Percentiles rank a stretch among this genome's conserved stretches.
phyloP scores from a whole-genome alignment of 2,797 vertebrate species.

The Gobionotothen gibberifrons region DNA sequence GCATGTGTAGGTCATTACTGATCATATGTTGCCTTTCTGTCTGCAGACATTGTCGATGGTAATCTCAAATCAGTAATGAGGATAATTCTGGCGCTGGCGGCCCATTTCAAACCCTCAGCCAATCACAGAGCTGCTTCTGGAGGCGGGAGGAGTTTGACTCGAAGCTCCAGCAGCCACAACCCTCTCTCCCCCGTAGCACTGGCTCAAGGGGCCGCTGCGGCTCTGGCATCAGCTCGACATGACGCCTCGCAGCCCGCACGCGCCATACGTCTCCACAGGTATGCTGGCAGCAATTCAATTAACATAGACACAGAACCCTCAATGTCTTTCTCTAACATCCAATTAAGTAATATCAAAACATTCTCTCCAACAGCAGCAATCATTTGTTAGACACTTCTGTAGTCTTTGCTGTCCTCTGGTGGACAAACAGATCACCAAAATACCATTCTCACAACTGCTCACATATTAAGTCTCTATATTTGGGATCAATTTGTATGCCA shows the following conservation, averaged over 20 bases:
- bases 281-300: not conserved
- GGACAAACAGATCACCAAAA: conserved; percentile 26
- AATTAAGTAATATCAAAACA: not conserved
- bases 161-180: conserved; percentile 79
- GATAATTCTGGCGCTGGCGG: conserved; percentile 94
- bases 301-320: not conserved
- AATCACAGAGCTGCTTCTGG: conserved; percentile 76
- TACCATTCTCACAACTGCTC: not conserved
- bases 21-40: conserved; percentile 21
- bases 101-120: conserved; percentile 94
- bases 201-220: conserved; percentile 90
- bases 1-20: not conserved
- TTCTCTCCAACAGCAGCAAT: not conserved
- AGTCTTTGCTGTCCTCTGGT: conserved; percentile 64
- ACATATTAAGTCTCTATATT: not conserved
- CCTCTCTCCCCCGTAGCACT: conserved; percentile 91
- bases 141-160: conserved; percentile 65
- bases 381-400: not conserved
- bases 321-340: not conserved
- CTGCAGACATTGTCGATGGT: conserved; percentile 93
- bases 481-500: not conserved
- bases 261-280: conserved; percentile 85
- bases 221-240: conserved; percentile 89
- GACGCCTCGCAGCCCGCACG: conserved; percentile 87
- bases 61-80: conserved; percentile 97